Evolutionary conservation across 1,140 invertebrate species (phyloP).

Genomic region (Steinernema feltiae): DNA sequence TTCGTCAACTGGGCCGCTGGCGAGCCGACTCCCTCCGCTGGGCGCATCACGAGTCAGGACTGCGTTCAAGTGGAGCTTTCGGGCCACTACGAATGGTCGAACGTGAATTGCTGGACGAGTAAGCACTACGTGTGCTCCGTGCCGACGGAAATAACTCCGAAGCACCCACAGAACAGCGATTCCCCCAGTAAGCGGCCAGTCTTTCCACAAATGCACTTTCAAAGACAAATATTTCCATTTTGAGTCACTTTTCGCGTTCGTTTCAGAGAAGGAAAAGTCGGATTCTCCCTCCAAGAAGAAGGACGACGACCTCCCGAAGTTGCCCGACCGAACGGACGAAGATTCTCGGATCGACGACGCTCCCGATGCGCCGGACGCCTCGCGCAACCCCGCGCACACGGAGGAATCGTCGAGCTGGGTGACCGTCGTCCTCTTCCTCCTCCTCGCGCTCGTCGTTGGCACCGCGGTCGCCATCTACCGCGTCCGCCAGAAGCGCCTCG

Average conservation of each 20-base stretch:
- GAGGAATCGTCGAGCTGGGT: neutral
- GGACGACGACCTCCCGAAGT: neutral
- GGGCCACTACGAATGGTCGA: neutral
- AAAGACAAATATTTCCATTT: too few species aligned
- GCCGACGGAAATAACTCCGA: neutral
- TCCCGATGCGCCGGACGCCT: neutral
- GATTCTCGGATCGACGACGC: neutral
- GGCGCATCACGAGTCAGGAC: neutral
- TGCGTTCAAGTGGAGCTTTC: neutral
- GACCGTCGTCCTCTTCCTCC: neutral
- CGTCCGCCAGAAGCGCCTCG: neutral
- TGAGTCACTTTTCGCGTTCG: too few species aligned
- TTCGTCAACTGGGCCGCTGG: neutral
- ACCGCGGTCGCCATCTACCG: neutral
- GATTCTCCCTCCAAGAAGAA: neutral
- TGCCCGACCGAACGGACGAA: neutral
- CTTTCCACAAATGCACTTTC: too few species aligned
- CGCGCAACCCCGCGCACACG: neutral
- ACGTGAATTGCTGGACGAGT: neutral
- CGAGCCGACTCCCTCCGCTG: neutral
- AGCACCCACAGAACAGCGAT: neutral
- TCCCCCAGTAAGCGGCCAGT: too few species aligned
- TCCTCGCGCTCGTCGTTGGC: neutral
- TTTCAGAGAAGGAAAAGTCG: neutral
- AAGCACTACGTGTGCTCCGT: conserved; percentile 7